phyloP scores from a whole-genome alignment of 2,888 invertebrate genomes.

The Pachydiplax longipennis region DNA sequence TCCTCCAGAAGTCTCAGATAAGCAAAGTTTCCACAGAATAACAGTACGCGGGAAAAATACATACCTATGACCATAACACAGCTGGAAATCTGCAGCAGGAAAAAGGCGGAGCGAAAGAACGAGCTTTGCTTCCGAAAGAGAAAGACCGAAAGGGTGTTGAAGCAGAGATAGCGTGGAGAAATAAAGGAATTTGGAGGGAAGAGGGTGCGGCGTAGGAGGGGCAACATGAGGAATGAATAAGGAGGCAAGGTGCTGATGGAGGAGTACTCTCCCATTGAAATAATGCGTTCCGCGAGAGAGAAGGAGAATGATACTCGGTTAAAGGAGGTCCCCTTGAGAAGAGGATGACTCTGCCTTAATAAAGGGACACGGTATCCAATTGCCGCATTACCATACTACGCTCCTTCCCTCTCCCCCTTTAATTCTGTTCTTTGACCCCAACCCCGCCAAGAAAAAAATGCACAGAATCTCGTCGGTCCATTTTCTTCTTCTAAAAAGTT shows the following conservation, averaged over 20 bases:
- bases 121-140: not conserved
- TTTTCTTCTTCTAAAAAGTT: not conserved
- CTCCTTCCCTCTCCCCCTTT: not conserved
- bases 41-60: not conserved
- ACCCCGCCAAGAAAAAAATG: not conserved
- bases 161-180: not conserved
- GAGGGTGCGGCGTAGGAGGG: not conserved
- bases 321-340: not conserved
- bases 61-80: not conserved
- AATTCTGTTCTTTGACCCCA: not conserved
- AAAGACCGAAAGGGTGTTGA: not conserved
- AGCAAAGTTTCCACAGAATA: too few relatives aligned
- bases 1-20: too few relatives aligned
- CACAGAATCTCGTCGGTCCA: not conserved
- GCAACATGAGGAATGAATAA: not conserved
- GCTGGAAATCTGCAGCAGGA: not conserved
- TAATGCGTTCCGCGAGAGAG: not conserved
- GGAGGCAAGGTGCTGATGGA: not conserved
- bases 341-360: not conserved
- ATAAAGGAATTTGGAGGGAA: not conserved
- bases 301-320: not conserved
- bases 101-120: not conserved
- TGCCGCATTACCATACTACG: not conserved
- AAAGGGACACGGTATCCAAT: not conserved
- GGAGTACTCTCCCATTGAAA: not conserved